Base-by-base conservation (phyloP, 1,140 invertebrate genomes). In the Zaprionus tsacasi region DNA sequence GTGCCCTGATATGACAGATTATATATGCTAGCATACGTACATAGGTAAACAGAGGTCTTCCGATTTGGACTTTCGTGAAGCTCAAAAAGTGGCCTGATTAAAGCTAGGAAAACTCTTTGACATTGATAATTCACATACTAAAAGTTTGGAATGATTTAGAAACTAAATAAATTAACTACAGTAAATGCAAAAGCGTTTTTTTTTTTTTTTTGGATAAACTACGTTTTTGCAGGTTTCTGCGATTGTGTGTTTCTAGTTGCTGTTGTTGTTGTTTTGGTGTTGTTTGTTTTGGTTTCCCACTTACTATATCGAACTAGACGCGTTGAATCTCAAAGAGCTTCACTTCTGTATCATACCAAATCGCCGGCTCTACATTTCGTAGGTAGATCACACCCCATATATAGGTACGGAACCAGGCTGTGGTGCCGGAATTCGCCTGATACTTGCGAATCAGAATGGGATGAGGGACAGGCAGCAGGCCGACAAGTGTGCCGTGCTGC, bases 331-430 rank as follows among this genome's bases (percentile, higher is more conserved):
- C 99, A 94, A 99, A 99, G 56, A 99, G 94, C 93, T 99, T 99
- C 7, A 99, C 98, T 92, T 99, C 98, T 0, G 99, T 99, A 91
- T 99, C 99, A 93, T 99, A 99, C 99, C 99, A 99, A 83, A 99
- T 98, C 0, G 99, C 98, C 21, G 99, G 99, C 93, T 99, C 98
- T 52, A 99, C 96, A 94, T 99, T 99, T 87, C 98, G 98, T 66
- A 99, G 94, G 94, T 99, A 99, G 78, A 99, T 99, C 25, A 99
- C 97, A 40, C 99, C 99, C 98, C 99, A 99, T 96, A 99, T 98
- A 91, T 99, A 99, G 1, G 98, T 99, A 59, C 98, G 94, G 93
- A 99, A 99, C 99, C 99, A 99, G 86, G 98, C 97, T 11, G 98
- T 99, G 2, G 99, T 99, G 38, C 98, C 99, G 54, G 96, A 95